Conservation (phyloP, 2,113 vertebrate genomes). For the Tringa solitaria region DNA sequence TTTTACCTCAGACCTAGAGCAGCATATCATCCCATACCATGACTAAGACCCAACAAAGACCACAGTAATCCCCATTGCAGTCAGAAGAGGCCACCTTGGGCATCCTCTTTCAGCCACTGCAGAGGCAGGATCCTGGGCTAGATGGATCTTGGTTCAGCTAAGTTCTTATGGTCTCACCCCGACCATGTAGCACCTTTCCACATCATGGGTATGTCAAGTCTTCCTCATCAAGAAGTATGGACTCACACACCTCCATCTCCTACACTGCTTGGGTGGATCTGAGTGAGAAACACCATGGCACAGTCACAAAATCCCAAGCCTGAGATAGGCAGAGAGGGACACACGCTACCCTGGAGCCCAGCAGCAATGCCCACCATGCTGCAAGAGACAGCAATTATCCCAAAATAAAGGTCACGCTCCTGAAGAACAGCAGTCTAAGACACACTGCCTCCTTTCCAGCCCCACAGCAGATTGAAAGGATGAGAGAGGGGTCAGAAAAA, state of each 20-base stretch:
- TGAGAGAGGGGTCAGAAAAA: not conserved
- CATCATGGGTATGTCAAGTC: not conserved
- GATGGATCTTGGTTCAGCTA: not conserved
- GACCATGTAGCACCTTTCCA: not conserved
- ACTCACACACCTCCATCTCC: not conserved
- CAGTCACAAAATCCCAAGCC: not conserved
- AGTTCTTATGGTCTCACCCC: not conserved
- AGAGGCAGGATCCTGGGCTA: not conserved
- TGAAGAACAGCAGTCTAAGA: not conserved
- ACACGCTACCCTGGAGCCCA: not conserved
- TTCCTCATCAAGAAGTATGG: not conserved
- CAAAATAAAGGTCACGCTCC: not conserved
- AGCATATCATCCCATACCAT: not conserved
- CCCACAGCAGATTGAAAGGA: not conserved
- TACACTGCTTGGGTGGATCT: not conserved
- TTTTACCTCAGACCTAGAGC: not conserved
- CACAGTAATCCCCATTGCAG: not conserved
- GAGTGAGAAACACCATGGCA: not conserved
- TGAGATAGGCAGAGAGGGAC: not conserved
- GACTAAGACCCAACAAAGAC: not conserved
- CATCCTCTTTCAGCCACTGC: not conserved
- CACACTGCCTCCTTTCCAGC: not conserved
- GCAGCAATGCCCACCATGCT: not conserved
- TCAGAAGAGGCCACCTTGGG: not conserved
- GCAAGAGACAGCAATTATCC: not conserved